Evolutionary conservation across 35 echinoderm and acorn worm genomes (phyloP).

Genomic region (Ophioderma brevispina): DNA sequence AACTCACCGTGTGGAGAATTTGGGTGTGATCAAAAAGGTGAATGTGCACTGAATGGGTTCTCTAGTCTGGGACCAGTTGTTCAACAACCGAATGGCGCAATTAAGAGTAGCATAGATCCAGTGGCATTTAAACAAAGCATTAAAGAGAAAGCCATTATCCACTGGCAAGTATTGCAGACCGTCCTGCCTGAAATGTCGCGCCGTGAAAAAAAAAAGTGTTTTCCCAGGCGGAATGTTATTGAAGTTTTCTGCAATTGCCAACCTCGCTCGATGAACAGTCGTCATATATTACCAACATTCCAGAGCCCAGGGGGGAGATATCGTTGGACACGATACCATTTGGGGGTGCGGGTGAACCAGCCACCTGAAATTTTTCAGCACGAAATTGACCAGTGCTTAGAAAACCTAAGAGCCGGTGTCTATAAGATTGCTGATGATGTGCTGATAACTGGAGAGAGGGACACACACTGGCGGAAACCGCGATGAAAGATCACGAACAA

Average conservation of each 20-base stretch:
- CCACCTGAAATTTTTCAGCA: constrained; percentile 53
- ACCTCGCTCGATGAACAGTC: constrained; percentile 30
- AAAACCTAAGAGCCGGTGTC: constrained; percentile 45
- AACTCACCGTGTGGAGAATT: constrained; percentile 59
- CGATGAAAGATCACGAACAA: constrained; percentile 37
- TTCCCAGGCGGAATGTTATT: constrained; percentile 46
- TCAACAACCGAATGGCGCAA: background rate
- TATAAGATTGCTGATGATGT: constrained; percentile 30
- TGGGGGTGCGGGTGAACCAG: constrained; percentile 33
- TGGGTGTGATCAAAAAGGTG: constrained; percentile 58
- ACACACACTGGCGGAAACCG: constrained; percentile 31
- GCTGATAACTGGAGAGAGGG: constrained; percentile 27
- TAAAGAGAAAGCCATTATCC: constrained; percentile 55
- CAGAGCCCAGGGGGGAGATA: constrained; percentile 52
- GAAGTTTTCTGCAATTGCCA: constrained; percentile 47
- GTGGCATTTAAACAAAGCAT: constrained; percentile 37
- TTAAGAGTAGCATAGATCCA: constrained; percentile 51
- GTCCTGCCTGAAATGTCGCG: constrained; percentile 34
- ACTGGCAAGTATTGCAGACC: constrained; percentile 49
- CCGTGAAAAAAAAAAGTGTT: constrained; percentile 68
- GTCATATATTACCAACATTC: constrained; percentile 40
- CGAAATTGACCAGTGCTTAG: constrained; percentile 42
- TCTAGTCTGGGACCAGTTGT: background rate
- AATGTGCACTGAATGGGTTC: constrained; percentile 69
- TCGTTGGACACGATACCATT: constrained; percentile 34